A percentile compares a stretch with the other conserved stretches of the same genome.
Evolutionary conservation across 2,888 invertebrate genomes (phyloP).

Genomic region (Priocnemis perturbator): DNA sequence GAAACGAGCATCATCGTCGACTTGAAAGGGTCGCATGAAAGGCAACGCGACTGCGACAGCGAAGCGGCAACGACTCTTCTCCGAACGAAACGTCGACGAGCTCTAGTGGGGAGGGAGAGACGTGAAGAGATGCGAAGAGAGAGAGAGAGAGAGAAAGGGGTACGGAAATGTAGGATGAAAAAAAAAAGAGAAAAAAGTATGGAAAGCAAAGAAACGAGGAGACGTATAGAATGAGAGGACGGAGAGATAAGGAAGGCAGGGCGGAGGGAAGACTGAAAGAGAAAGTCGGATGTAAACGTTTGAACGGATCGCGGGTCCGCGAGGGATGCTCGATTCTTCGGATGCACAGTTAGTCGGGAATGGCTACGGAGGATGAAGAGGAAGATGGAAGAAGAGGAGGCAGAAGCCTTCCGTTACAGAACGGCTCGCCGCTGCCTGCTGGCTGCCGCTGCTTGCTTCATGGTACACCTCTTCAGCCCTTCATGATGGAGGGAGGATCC

Average conservation of each 20-base stretch:
- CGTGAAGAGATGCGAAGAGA: slow-evolving; percentile 3
- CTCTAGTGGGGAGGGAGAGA: background rate
- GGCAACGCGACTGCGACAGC: slow-evolving; percentile 7
- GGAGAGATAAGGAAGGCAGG: slow-evolving; percentile 21
- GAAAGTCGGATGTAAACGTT: slow-evolving; percentile 5
- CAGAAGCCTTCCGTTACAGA: slow-evolving; percentile 42
- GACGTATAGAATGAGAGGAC: slow-evolving; percentile 1
- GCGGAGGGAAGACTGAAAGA: slow-evolving; percentile 11
- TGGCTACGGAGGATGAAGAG: background rate
- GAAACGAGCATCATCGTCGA: slow-evolving; percentile 44
- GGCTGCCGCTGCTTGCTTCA: slow-evolving; percentile 30
- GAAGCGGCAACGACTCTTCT: background rate
- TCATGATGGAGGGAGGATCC: slow-evolving; percentile 56
- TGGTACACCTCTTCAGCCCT: slow-evolving; percentile 44
- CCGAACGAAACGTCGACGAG: slow-evolving; percentile 1
- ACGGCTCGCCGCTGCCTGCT: slow-evolving; percentile 26
- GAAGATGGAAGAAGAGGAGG: slow-evolving; percentile 26
- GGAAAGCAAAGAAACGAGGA: background rate
- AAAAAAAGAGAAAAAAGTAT: slow-evolving; percentile 2
- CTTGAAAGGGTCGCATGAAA: slow-evolving; percentile 42
- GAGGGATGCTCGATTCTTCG: slow-evolving; percentile 58
- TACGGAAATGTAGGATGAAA: background rate
- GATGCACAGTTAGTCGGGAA: slow-evolving; percentile 30
- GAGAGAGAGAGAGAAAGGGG: too few relatives aligned
- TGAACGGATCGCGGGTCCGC: slow-evolving; percentile 34